Evolutionary conservation across 1,140 invertebrate species (phyloP).

Genomic region (Drosophila yakuba): DNA sequence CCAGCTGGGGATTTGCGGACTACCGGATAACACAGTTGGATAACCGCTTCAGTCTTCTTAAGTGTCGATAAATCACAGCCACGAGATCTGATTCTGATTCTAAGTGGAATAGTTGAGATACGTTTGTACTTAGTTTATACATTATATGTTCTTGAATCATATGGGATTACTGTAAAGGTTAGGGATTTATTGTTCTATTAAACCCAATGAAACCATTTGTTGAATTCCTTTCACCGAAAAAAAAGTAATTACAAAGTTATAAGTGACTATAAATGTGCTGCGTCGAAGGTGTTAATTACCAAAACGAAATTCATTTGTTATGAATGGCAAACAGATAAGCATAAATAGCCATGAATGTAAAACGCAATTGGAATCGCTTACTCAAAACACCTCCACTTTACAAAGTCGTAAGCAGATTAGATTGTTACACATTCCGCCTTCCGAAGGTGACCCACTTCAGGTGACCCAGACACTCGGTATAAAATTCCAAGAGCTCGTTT

Average conservation of each 20-base stretch:
- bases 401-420: slow-evolving; percentile 15
- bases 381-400: neutral
- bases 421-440: slow-evolving; percentile 1
- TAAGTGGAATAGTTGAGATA: neutral
- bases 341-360: neutral
- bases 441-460: neutral
- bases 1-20: slow-evolving; percentile 2
- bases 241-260: too few species aligned
- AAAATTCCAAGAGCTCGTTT: neutral
- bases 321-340: neutral
- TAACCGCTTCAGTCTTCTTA: slow-evolving; percentile 9
- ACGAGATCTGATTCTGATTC: too few species aligned
- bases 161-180: too few species aligned
- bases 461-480: neutral
- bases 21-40: slow-evolving; percentile 17
- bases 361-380: neutral
- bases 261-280: too few species aligned
- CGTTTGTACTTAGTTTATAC: neutral
- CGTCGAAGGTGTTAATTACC: too few species aligned
- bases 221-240: too few species aligned
- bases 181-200: too few species aligned
- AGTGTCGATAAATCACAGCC: slow-evolving; percentile 32
- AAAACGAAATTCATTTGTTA: neutral
- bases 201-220: too few species aligned
- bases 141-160: neutral